phyloP scores from a whole-genome alignment of 2,888 invertebrate species.

The Stenotaenia linearis region DNA sequence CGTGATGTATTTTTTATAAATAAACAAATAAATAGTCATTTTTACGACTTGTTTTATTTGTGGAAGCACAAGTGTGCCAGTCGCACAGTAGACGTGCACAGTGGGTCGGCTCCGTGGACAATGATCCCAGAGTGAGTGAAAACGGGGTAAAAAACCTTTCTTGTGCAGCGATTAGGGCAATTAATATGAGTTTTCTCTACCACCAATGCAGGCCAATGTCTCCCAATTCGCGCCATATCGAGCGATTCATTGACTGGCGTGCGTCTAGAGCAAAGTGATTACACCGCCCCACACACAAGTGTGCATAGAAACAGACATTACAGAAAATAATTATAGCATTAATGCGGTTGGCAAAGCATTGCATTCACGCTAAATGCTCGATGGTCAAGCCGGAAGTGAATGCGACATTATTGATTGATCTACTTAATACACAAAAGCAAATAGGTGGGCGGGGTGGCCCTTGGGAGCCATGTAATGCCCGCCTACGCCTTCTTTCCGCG shows the following conservation, averaged over 20 bases:
- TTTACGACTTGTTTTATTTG: not conserved
- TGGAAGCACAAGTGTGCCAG: not conserved
- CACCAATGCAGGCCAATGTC: slow-evolving; percentile 12
- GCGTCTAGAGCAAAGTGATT: slow-evolving; percentile 23
- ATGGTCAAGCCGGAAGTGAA: slow-evolving; percentile 19
- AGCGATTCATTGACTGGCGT: slow-evolving; percentile 24
- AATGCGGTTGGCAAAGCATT: not conserved
- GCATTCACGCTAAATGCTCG: not conserved
- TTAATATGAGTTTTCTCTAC: not conserved
- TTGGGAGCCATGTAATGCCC: slow-evolving; percentile 10
- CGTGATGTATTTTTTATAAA: too few relatives aligned
- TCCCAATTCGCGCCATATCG: slow-evolving; percentile 5
- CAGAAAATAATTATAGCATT: not conserved
- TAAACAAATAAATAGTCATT: not conserved
- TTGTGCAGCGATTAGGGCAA: not conserved
- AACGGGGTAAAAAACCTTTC: slow-evolving; percentile 1
- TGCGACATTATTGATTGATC: slow-evolving; percentile 3
- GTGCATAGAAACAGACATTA: not conserved
- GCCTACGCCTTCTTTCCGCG: slow-evolving; percentile 11
- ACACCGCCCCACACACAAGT: not conserved
- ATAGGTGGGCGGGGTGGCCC: slow-evolving; percentile 3
- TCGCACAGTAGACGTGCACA: not conserved
- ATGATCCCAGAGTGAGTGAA: slow-evolving; percentile 11
- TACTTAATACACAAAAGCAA: slow-evolving; percentile 17
- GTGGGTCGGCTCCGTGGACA: not conserved